These are phyloP conservation scores for Muscicapa adusta DNA, from an alignment of 2,113 vertebrate species.

Conservation along the genomic window DNA sequence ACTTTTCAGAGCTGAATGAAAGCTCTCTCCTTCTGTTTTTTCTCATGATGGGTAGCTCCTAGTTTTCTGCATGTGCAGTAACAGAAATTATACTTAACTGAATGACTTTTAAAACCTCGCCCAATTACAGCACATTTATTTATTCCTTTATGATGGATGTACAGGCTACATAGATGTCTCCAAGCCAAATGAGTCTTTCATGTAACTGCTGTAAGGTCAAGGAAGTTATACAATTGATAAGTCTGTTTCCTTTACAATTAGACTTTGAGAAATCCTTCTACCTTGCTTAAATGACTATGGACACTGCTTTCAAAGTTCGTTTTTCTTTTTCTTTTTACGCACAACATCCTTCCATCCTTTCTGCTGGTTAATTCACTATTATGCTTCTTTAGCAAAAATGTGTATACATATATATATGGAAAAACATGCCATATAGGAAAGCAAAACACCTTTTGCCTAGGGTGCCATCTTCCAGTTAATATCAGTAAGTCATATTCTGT, in stretches of 20 bases:
- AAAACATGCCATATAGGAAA: not conserved
- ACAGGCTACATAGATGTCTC: not conserved
- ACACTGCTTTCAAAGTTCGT: not conserved
- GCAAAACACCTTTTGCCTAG: conserved; percentile 1
- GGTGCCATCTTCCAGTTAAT: conserved; percentile 42
- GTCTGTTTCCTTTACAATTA: not conserved
- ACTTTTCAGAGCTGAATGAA: not conserved
- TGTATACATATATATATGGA: too few relatives aligned
- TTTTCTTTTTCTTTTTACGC: not conserved
- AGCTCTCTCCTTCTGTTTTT: not conserved
- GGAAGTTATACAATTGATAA: not conserved
- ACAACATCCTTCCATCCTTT: not conserved
- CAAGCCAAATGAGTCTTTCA: not conserved
- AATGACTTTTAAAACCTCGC: not conserved
- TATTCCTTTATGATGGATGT: not conserved
- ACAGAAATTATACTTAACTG: not conserved
- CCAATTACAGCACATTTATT: not conserved
- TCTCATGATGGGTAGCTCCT: not conserved
- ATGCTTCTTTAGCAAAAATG: not conserved
- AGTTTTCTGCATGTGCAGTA: not conserved
- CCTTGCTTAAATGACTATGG: not conserved
- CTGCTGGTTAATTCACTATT: not conserved
- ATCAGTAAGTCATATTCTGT: conserved; percentile 23
- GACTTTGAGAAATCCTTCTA: not conserved
- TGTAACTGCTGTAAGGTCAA: not conserved